phyloP scores from a whole-genome alignment of 2,888 invertebrate genomes.

The Apoderus coryli region DNA sequence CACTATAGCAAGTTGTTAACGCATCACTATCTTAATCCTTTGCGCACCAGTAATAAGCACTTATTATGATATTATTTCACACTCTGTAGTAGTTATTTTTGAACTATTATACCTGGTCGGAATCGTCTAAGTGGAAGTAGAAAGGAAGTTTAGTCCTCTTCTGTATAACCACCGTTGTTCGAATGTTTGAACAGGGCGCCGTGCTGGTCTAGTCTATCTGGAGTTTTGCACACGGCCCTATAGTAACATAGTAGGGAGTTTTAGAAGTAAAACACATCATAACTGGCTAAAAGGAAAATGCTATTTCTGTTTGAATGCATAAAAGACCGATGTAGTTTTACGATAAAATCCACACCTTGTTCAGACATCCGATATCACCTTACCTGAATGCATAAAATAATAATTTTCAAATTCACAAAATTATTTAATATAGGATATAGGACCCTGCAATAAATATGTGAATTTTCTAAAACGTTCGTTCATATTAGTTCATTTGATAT shows the following conservation, averaged over 20 bases:
- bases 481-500: too few relatives aligned
- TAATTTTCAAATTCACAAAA: too few relatives aligned
- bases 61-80: too few relatives aligned
- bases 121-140: slow-evolving; percentile 29
- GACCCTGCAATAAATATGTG: too few relatives aligned
- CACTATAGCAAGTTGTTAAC: too few relatives aligned
- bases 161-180: slow-evolving; percentile 45
- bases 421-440: too few relatives aligned
- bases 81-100: too few relatives aligned
- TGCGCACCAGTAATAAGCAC: too few relatives aligned
- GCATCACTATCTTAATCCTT: too few relatives aligned
- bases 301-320: slow-evolving; percentile 39
- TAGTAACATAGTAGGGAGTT: slow-evolving; percentile 20
- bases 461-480: too few relatives aligned
- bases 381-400: slow-evolving; percentile 16
- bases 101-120: slow-evolving; percentile 33
- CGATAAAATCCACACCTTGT: slow-evolving; percentile 32
- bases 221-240: slow-evolving; percentile 45
- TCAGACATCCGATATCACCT: slow-evolving; percentile 29
- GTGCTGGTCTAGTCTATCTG: slow-evolving; percentile 43
- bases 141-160: too few relatives aligned
- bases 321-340: slow-evolving; percentile 26
- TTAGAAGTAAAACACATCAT: slow-evolving; percentile 17
- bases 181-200: slow-evolving; percentile 38
- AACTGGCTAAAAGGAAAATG: slow-evolving; percentile 22